These are phyloP conservation scores for Eristalinus sepulchralis DNA, from an alignment of 2,888 invertebrate genomes.

Conservation along the genomic window DNA sequence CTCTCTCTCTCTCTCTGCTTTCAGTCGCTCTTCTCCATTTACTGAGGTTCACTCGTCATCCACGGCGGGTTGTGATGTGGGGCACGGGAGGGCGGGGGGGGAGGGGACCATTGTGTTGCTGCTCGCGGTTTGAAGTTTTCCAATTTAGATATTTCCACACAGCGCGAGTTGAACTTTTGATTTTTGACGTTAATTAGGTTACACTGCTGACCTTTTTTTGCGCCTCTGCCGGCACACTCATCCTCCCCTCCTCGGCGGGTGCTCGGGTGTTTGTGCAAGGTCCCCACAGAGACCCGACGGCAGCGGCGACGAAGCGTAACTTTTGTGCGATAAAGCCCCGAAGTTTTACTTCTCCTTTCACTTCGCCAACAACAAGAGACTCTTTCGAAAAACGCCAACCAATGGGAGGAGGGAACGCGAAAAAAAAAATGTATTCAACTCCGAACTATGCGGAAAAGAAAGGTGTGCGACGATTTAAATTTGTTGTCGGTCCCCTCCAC, in stretches of 20 bases:
- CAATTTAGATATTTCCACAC: slow-evolving; percentile 45
- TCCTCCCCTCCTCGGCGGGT: too few relatives aligned
- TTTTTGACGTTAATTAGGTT: slow-evolving; percentile 69
- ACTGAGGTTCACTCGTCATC: background rate
- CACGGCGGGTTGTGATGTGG: too few relatives aligned
- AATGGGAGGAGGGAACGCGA: background rate
- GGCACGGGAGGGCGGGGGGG: too few relatives aligned
- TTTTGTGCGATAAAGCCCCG: slow-evolving; percentile 6
- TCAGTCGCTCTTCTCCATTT: background rate
- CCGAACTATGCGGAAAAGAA: slow-evolving; percentile 65
- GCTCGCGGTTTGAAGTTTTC: slow-evolving; percentile 31
- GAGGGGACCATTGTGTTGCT: background rate
- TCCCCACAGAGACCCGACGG: background rate
- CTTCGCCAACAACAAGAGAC: slow-evolving; percentile 36
- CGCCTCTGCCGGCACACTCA: background rate
- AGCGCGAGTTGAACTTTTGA: slow-evolving; percentile 44
- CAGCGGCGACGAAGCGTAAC: slow-evolving; percentile 40
- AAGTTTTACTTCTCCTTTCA: slow-evolving; percentile 63
- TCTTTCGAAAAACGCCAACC: background rate
- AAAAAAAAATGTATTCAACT: slow-evolving; percentile 39
- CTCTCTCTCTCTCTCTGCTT: background rate
- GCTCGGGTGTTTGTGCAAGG: background rate
- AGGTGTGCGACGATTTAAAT: slow-evolving; percentile 60
- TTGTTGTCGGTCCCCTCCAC: background rate
- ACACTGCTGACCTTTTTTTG: slow-evolving; percentile 34